phyloP scores from a whole-genome alignment of 2,888 invertebrate species.

The Villa cingulata region DNA sequence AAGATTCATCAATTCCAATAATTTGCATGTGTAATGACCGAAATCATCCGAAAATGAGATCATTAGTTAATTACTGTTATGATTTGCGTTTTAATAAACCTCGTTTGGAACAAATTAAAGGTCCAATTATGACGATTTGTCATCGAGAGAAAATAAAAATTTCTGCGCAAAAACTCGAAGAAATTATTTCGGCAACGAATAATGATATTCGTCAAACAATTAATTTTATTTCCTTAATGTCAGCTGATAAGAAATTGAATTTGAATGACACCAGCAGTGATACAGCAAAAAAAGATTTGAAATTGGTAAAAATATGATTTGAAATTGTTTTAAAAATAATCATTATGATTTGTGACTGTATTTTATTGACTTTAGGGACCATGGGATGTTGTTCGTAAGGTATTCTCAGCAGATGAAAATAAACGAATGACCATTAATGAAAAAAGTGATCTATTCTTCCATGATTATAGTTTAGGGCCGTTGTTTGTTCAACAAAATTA shows the following conservation, averaged over 20 bases:
- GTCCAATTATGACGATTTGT: slow-evolving; percentile 81
- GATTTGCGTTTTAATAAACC: slow-evolving; percentile 81
- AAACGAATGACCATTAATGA: slow-evolving; percentile 65
- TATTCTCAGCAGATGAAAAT: slow-evolving; percentile 70
- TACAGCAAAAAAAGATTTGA: slow-evolving; percentile 64
- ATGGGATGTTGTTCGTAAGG: slow-evolving; percentile 84
- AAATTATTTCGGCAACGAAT: slow-evolving; percentile 75
- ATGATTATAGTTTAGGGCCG: slow-evolving; percentile 92
- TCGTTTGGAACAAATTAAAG: slow-evolving; percentile 77
- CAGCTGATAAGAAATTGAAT: slow-evolving; percentile 43
- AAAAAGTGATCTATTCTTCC: slow-evolving; percentile 85
- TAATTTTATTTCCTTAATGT: slow-evolving; percentile 75
- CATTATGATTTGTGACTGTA: no score
- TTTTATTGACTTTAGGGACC: slow-evolving; percentile 49
- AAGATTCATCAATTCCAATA: slow-evolving; percentile 71
- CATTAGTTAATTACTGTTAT: slow-evolving; percentile 85
- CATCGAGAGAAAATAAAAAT: slow-evolving; percentile 81
- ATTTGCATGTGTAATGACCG: slow-evolving; percentile 98
- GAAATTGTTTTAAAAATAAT: neutral
- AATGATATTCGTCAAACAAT: slow-evolving; percentile 90
- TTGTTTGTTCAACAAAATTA: slow-evolving; percentile 98
- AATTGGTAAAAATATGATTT: slow-evolving; percentile 40
- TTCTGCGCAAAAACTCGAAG: slow-evolving; percentile 57
- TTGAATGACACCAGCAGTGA: slow-evolving; percentile 42
- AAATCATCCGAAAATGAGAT: slow-evolving; percentile 82